Evolutionary conservation across 2,113 vertebrate species (phyloP).

Genomic region (Prunella himalayana): DNA sequence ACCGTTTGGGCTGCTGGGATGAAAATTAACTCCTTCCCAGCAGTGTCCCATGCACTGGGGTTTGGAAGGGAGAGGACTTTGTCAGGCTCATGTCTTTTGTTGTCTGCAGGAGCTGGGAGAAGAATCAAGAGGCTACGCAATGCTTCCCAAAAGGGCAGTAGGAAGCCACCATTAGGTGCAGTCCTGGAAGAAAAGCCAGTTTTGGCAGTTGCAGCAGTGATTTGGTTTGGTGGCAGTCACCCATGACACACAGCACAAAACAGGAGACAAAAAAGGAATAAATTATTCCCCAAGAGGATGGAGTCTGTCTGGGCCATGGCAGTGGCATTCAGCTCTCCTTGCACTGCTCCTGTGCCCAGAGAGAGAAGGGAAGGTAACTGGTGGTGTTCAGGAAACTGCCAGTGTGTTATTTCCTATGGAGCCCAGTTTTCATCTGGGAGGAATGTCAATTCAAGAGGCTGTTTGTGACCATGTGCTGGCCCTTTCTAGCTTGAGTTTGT

Average conservation of each 20-base stretch:
- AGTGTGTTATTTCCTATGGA: not conserved
- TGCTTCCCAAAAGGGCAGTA: not conserved
- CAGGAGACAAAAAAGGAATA: not conserved
- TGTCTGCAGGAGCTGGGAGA: not conserved
- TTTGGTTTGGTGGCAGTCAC: not conserved
- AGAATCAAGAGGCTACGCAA: not conserved
- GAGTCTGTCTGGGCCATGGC: not conserved
- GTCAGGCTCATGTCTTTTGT: not conserved
- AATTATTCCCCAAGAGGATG: not conserved
- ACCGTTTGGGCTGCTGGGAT: accelerated
- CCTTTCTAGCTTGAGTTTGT: not conserved
- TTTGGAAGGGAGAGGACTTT: not conserved
- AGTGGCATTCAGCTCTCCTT: not conserved
- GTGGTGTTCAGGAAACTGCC: not conserved
- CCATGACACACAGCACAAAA: not conserved
- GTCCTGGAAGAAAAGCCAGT: not conserved
- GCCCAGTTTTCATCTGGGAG: not conserved
- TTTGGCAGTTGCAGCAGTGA: not conserved
- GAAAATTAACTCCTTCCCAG: not conserved
- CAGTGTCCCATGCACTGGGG: accelerated
- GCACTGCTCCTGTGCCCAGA: not conserved
- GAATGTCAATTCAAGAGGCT: not conserved
- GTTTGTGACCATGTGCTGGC: not conserved
- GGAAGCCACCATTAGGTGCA: not conserved
- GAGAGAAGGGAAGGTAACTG: not conserved